Percentiles rank a stretch among this genome's conserved stretches.
phyloP scores from a whole-genome alignment of 2,888 invertebrate species.

The Leucoma salicis region DNA sequence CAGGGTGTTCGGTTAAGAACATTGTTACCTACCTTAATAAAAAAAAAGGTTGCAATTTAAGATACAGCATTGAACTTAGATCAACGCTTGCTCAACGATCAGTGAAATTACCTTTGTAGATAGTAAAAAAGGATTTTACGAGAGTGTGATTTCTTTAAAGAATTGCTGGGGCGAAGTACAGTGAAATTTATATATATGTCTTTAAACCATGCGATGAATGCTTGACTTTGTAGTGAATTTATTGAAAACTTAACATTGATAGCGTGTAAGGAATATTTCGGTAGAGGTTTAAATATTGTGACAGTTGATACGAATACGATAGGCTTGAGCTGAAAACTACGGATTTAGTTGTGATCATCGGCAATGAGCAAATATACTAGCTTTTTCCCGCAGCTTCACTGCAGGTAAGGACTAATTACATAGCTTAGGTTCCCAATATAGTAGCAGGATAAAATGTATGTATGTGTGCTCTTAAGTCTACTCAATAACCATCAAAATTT shows the following conservation, averaged over 20 bases:
- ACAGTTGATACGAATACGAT: constrained; percentile 24
- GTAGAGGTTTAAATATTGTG: constrained; percentile 23
- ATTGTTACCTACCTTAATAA: no score
- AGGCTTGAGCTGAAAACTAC: constrained; percentile 13
- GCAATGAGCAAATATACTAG: no score
- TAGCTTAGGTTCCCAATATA: no score
- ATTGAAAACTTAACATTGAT: constrained; percentile 10
- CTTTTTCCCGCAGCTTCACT: no score
- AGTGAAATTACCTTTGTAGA: constrained; percentile 34
- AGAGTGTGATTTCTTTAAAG: constrained; percentile 20
- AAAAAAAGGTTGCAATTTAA: neutral
- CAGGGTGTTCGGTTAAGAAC: no score
- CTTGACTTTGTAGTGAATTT: constrained; percentile 6
- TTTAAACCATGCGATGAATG: constrained; percentile 21
- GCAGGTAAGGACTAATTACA: no score
- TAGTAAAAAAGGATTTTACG: constrained; percentile 42
- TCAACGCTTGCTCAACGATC: constrained; percentile 32
- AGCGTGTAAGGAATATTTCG: constrained; percentile 25
- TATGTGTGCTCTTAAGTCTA: no score
- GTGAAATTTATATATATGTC: constrained; percentile 17
- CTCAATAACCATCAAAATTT: no score
- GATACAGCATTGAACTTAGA: constrained; percentile 22
- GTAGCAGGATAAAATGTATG: no score
- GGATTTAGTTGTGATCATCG: constrained; percentile 5
- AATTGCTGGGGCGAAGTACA: constrained; percentile 18